Conservation (phyloP, 2,888 invertebrate species). For the Mactromeris polynyma region DNA sequence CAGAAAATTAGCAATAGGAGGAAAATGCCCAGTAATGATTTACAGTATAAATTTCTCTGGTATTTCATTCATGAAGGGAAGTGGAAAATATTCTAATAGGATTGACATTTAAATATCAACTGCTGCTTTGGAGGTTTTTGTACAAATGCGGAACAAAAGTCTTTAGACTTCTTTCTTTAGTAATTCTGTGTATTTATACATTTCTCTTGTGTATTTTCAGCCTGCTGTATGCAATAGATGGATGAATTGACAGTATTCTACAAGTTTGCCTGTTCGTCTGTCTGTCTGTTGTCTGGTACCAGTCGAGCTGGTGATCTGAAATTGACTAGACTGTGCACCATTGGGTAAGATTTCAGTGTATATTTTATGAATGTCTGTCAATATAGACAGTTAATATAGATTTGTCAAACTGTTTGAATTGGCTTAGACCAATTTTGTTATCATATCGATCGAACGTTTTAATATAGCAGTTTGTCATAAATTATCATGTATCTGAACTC, state of each 20-base stretch:
- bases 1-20: not conserved
- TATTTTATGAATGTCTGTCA: not conserved
- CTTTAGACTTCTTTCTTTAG: not conserved
- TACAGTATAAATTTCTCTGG: not conserved
- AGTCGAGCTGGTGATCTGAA: not conserved
- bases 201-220: conserved; percentile 10
- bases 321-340: not conserved
- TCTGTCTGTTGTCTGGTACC: not conserved
- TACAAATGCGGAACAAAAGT: not conserved
- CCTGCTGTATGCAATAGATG: not conserved
- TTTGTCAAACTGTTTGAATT: not conserved
- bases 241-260: not conserved
- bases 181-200: not conserved
- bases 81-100: not conserved
- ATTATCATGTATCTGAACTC: not conserved
- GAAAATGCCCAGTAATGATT: conserved; percentile 10
- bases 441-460: not conserved
- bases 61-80: conserved; percentile 28
- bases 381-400: not conserved
- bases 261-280: too few species aligned
- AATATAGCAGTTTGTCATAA: not conserved
- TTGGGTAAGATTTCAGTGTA: not conserved
- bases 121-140: not conserved
- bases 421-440: not conserved
- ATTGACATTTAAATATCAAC: conserved; percentile 44